Conservation (phyloP, 2,797 vertebrate species). For the Labeo calbasu region DNA sequence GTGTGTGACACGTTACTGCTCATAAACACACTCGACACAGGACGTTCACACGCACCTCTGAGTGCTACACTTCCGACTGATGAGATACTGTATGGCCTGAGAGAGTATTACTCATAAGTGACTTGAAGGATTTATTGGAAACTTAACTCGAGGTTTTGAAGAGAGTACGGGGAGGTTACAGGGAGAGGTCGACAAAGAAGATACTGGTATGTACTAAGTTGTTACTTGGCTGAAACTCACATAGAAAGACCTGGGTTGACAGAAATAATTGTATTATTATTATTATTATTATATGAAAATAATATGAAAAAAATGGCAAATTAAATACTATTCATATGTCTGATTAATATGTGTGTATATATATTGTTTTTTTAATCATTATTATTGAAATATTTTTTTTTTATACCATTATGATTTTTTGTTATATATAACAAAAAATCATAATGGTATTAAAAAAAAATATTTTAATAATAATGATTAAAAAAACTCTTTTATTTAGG, state of each 20-base stretch:
- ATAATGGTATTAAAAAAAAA: no score
- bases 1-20: background rate
- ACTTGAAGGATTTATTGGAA: background rate
- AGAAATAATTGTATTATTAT: no score
- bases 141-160: background rate
- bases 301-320: no score
- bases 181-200: background rate
- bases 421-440: background rate
- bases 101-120: background rate
- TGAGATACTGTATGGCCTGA: background rate
- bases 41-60: background rate
- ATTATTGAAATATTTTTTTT: no score
- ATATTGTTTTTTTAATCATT: no score
- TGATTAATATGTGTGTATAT: no score
- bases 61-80: background rate
- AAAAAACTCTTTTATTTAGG: no score
- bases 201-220: background rate
- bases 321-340: no score
- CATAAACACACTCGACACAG: conserved; percentile 2
- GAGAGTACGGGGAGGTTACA: background rate
- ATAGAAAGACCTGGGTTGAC: no score
- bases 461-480: background rate
- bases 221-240: background rate
- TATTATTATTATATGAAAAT: no score
- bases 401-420: no score